Conservation (phyloP, 2,113 vertebrate species). For the Anas platyrhynchos region DNA sequence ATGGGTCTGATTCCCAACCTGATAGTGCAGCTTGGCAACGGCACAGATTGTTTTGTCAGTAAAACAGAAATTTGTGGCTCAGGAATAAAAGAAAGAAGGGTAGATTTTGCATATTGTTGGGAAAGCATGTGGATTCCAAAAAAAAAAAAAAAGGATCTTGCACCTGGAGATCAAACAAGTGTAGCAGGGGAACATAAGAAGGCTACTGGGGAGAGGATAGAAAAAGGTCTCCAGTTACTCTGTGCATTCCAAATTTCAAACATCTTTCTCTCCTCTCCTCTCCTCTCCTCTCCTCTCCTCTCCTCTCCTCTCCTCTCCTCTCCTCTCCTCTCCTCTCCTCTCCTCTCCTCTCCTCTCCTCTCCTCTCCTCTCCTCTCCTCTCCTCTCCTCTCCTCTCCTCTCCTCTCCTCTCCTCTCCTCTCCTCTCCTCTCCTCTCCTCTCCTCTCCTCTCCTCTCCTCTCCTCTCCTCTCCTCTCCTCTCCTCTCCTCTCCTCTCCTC, state of each 20-base stretch:
- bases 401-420: too few species aligned
- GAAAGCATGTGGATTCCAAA: background rate
- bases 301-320: too few species aligned
- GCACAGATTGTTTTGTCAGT: background rate
- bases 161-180: background rate
- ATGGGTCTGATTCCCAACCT: background rate
- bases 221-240: background rate
- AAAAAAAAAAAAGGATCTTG: background rate
- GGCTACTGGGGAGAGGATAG: background rate
- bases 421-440: too few species aligned
- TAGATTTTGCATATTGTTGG: background rate
- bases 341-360: too few species aligned
- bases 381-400: too few species aligned
- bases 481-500: too few species aligned
- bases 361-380: too few species aligned
- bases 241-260: background rate
- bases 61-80: background rate
- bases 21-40: background rate
- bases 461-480: too few species aligned
- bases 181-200: background rate
- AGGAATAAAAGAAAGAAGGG: background rate
- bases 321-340: too few species aligned
- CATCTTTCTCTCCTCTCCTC: too few species aligned
- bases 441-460: too few species aligned
- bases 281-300: too few species aligned